Evolutionary conservation across 1,140 invertebrate species (phyloP).

Genomic region (Ylistrum balloti): DNA sequence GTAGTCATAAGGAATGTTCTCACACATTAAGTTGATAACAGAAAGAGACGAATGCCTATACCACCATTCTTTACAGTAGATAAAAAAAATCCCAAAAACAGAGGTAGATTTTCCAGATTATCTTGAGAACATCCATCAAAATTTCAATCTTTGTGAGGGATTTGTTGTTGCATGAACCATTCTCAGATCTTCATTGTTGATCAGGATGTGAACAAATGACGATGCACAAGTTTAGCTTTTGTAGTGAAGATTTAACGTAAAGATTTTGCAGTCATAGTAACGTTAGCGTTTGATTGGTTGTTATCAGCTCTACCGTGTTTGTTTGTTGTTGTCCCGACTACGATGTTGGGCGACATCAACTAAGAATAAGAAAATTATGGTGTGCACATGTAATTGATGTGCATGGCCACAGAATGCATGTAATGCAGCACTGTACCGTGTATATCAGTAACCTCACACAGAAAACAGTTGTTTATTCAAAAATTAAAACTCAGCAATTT

Average conservation of each 20-base stretch:
- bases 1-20: not conserved
- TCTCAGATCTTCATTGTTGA: conserved; percentile 7
- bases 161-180: conserved; percentile 28
- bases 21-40: not conserved
- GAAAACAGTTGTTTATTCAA: not conserved
- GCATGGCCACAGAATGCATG: not conserved
- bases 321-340: conserved; percentile 32
- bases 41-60: not conserved
- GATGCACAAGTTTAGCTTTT: conserved; percentile 21
- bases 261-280: conserved; percentile 38
- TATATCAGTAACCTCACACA: not conserved
- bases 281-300: not conserved
- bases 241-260: conserved; percentile 39
- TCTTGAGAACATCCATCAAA: conserved; percentile 31
- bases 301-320: conserved; percentile 26
- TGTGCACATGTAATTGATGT: conserved; percentile 18
- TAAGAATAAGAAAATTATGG: not conserved
- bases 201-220: conserved; percentile 33
- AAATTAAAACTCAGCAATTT: not conserved
- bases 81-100: not conserved
- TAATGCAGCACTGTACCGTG: conserved; percentile 36
- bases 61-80: not conserved
- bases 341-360: conserved; percentile 11
- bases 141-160: conserved; percentile 38
- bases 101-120: not conserved